Base-by-base conservation (phyloP, 2,888 invertebrate species). In the Gandaritis pyraliata region DNA sequence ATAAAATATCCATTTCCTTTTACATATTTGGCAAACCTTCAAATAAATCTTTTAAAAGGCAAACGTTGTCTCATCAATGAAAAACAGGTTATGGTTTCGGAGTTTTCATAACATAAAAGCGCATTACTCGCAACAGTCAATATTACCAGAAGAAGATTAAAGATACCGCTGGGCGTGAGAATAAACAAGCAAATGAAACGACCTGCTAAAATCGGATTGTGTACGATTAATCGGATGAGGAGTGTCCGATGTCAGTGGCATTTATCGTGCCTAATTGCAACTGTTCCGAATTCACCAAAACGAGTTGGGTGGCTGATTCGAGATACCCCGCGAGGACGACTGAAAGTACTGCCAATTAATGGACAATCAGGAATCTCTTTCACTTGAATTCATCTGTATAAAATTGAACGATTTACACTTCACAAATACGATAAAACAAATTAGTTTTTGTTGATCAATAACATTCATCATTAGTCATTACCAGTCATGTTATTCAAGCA, bases 261-360 rank as follows among this genome's bases (percentile, higher is more conserved):
- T 89, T 90, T 89, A 90, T 88, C 85, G 83, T 47, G 80, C 85
- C 88, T 90, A 89, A 90, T 90, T 90, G 87, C 87, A 86, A 85
- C 86, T 86, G 83, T 33, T 10, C 33, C 33, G 23, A 83, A 85
- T 80, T 76, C 76, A 72, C 78, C 68, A 72, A 72, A 77, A 76
- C 88, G 75, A 78, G 80, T 73, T 87, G 88, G 89, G 88, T 88
- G 90, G 88, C 80, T 58, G 55, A 63, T 58, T 38, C 15, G 16
- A 56, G 83, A 85, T 86, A 86, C 76, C 52, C 47, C 36, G 67
- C 71, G 58, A 65, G 58, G 68, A 74, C 75, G 77, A 73, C 74
- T 68, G 72, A 65, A 46, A 15, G 50, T 51, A 33, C 48, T 11
- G 30, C 45, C 38, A 50, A 55, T 55, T 33, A 55, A 46, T n/a